Conservation (phyloP, 2,797 vertebrate species). For the Peromyscus eremicus region DNA sequence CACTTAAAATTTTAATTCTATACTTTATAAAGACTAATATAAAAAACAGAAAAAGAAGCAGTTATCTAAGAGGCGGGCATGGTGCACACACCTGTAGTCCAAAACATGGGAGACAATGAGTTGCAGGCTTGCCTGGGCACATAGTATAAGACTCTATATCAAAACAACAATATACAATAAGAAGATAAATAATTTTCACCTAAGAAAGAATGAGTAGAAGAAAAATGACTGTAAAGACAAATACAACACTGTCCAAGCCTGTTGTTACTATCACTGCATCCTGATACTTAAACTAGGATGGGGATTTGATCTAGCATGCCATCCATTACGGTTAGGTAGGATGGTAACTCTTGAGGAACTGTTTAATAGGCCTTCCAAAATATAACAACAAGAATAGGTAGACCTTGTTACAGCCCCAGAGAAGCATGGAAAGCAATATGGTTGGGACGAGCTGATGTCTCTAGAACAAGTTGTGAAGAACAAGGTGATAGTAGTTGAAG, state of each 20-base stretch:
- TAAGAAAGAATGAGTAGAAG: not conserved
- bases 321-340: not conserved
- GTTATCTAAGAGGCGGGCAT: not conserved
- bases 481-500: not conserved
- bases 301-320: not conserved
- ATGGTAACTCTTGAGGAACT: not conserved
- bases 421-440: not conserved
- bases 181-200: not conserved
- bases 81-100: not conserved
- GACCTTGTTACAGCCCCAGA: not conserved
- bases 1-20: not conserved
- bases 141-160: not conserved
- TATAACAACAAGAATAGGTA: not conserved
- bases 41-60: not conserved
- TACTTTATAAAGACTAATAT: not conserved
- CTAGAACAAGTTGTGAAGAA: not conserved
- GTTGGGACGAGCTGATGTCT: not conserved
- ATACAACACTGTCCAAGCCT: not conserved
- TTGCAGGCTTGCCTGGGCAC: not conserved
- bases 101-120: not conserved
- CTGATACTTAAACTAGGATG: not conserved
- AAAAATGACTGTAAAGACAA: conserved; percentile 33
- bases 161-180: not conserved
- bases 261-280: not conserved
- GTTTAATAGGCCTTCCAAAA: not conserved